Evolutionary conservation across 2,797 vertebrate species (phyloP).

Genomic region (Alosa sapidissima): DNA sequence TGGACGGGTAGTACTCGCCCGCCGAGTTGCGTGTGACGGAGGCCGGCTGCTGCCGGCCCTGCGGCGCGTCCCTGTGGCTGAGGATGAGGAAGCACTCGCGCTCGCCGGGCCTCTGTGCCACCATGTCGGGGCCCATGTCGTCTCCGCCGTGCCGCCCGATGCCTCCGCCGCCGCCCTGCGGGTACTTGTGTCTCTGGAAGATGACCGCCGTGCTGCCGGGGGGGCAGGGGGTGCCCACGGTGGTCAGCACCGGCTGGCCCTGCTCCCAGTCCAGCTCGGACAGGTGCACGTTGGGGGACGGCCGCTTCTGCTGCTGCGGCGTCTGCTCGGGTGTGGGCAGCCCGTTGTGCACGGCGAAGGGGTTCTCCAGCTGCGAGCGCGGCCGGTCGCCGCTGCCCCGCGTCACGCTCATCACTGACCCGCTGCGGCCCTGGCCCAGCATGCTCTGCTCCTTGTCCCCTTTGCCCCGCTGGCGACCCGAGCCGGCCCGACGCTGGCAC

Average conservation of each 20-base stretch:
- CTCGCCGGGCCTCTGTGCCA: slow-evolving; percentile 65
- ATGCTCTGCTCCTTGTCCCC: slow-evolving; percentile 87
- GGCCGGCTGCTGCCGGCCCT: not conserved
- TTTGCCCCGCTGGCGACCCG: slow-evolving; percentile 77
- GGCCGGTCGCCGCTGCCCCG: slow-evolving; percentile 77
- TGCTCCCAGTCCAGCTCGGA: slow-evolving; percentile 85
- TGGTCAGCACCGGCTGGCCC: slow-evolving; percentile 83
- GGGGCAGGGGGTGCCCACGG: slow-evolving; percentile 74
- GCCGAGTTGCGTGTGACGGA: slow-evolving; percentile 73
- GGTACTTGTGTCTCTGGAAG: slow-evolving; percentile 80
- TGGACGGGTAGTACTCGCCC: slow-evolving; percentile 83
- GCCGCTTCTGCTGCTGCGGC: slow-evolving; percentile 89
- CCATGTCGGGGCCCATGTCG: slow-evolving; percentile 63
- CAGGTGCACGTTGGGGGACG: slow-evolving; percentile 68
- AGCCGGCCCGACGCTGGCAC: slow-evolving; percentile 61
- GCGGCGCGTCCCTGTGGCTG: slow-evolving; percentile 70
- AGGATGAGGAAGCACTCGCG: slow-evolving; percentile 81
- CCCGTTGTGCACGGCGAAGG: slow-evolving; percentile 86
- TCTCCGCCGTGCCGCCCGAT: slow-evolving; percentile 68
- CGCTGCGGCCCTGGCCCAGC: slow-evolving; percentile 83
- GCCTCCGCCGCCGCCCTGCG: slow-evolving; percentile 69
- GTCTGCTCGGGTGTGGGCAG: slow-evolving; percentile 96
- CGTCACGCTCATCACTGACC: slow-evolving; percentile 91
- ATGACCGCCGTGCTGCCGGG: slow-evolving; percentile 76
- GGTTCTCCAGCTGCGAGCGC: slow-evolving; percentile 76